Conservation (phyloP, 2,888 invertebrate species). For the Germaria angustata region DNA sequence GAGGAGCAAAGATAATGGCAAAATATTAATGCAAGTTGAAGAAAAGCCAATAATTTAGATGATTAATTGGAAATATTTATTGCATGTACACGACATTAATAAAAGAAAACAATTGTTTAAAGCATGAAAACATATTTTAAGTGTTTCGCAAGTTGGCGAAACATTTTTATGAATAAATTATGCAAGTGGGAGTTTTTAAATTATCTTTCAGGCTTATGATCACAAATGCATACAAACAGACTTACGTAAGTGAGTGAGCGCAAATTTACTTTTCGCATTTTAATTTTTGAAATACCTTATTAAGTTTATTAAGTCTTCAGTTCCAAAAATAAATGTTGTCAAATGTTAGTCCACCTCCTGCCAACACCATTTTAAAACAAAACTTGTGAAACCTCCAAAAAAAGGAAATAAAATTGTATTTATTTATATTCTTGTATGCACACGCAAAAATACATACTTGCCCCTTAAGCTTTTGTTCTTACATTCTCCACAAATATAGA, state of each 20-base stretch:
- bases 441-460: neutral
- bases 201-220: neutral
- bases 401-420: neutral
- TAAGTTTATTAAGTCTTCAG: neutral
- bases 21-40: neutral
- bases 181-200: neutral
- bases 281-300: neutral
- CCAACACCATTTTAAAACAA: slow-evolving; percentile 43
- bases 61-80: slow-evolving; percentile 13
- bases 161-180: neutral
- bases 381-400: neutral
- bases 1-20: neutral
- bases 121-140: neutral
- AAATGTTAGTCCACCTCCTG: slow-evolving; percentile 58
- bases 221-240: too few relatives aligned
- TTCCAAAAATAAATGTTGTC: slow-evolving; percentile 47
- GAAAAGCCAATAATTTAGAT: slow-evolving; percentile 7
- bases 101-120: neutral
- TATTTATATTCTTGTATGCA: neutral
- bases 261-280: neutral
- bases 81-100: neutral
- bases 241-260: neutral
- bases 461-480: slow-evolving; percentile 39
- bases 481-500: neutral
- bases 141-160: neutral